These are phyloP conservation scores for Rhinogobio ventralis DNA, from an alignment of 2,797 vertebrate species.

Conservation along the genomic window DNA sequence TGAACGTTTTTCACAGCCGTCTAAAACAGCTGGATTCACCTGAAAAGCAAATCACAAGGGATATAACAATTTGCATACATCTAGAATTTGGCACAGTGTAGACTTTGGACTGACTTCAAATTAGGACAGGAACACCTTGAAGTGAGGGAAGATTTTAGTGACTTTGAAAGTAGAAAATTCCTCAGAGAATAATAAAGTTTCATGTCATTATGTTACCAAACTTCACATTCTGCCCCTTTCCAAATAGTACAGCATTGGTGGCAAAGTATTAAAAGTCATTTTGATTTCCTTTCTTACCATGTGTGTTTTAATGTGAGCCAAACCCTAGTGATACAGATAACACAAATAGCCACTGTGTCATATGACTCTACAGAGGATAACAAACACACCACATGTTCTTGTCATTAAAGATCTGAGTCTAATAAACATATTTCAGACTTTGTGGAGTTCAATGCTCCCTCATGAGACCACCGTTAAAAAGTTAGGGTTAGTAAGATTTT, in stretches of 20 bases:
- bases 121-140: neutral
- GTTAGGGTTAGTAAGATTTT: neutral
- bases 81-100: neutral
- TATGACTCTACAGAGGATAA: neutral
- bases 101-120: slow-evolving; percentile 6
- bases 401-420: neutral
- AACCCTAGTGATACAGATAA: neutral
- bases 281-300: neutral
- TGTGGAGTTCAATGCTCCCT: neutral
- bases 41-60: neutral
- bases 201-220: neutral
- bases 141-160: neutral
- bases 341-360: neutral
- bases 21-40: slow-evolving; percentile 22
- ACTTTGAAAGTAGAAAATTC: slow-evolving; percentile 15
- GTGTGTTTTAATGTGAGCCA: neutral
- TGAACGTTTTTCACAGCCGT: neutral
- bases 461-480: neutral
- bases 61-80: neutral
- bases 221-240: neutral
- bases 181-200: neutral
- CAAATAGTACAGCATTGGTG: neutral
- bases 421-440: neutral
- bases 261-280: neutral
- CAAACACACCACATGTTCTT: neutral